Evolutionary conservation across 2,797 vertebrate genomes (phyloP).

Genomic region (Momotus momota): DNA sequence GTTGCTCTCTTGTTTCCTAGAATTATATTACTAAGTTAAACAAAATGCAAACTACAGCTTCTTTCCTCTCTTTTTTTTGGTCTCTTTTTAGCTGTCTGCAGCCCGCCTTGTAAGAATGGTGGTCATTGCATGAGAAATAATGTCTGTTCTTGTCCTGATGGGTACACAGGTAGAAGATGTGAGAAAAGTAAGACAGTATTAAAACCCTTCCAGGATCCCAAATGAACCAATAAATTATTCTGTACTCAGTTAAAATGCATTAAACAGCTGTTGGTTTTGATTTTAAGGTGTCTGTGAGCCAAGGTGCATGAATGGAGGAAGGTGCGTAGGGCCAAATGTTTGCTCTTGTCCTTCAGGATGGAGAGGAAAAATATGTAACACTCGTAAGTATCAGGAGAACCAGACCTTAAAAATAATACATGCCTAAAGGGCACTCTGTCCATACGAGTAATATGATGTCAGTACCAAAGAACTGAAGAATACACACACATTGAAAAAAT

Average conservation of each 20-base stretch:
- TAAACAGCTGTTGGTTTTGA: background rate
- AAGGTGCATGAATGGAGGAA: conserved; percentile 90
- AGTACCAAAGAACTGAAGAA: background rate
- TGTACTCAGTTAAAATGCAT: background rate
- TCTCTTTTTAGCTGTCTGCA: conserved; percentile 87
- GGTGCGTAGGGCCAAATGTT: conserved; percentile 87
- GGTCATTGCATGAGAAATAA: conserved; percentile 92
- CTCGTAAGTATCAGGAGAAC: conserved; percentile 81
- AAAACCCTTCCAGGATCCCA: background rate
- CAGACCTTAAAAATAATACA: background rate
- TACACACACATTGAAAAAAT: background rate
- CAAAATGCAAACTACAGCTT: background rate
- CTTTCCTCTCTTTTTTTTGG: background rate
- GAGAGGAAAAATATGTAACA: conserved; percentile 86
- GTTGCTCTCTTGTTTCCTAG: background rate
- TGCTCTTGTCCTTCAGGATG: conserved; percentile 94
- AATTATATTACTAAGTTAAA: background rate
- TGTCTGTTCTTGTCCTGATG: conserved; percentile 88
- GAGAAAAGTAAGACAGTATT: conserved; percentile 87
- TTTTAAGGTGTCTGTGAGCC: conserved; percentile 91
- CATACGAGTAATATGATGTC: background rate
- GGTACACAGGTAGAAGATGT: conserved; percentile 89
- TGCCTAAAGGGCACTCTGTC: background rate
- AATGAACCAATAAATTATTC: background rate
- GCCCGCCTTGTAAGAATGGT: conserved; percentile 91